Base-by-base conservation (phyloP, 2,888 invertebrate species). In the Lasioglossum figueresi region DNA sequence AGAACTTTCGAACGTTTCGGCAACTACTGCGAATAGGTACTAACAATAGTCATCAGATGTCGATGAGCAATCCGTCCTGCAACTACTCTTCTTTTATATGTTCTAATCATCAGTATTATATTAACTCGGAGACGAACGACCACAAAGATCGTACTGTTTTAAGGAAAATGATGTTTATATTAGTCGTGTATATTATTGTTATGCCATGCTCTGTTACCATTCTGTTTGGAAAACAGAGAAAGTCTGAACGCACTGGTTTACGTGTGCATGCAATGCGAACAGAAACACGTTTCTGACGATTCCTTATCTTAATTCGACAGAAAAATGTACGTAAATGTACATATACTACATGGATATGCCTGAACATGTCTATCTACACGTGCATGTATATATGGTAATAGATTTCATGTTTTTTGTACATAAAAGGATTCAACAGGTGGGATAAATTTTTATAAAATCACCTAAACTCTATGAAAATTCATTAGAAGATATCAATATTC, bases 1-100 rank as follows among this genome's bases (percentile, higher is more conserved):
- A 92, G 92, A 93, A 84, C 91, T 88, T 73, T 89, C 90, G 19
- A 92, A 89, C n/a, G 66, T 83, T 19, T 87, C 91, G 37, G 84
- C 88, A 23, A 87, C 88, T 73, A 77, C 84, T 31, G 84, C 79
- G 34, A 91, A 87, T 80, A 88, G 89, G 84, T 90, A 91, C 76
- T 92, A 87, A 90, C 40, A 63, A 52, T n/a, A 40, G 52, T 37
- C 74, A 56, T 37, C 74, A 56, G 68, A 84, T 45, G 70, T 63
- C 73, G 68, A 8, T 72, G 12, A 74, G 78, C 76, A 74, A 76
- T 76, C 76, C 76, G 79, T 86, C 83, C 75, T 23, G n/a, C 6
- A 63, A 80, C 37, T 59, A 76, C 73, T 48, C 19, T 72, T 68
- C 73, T 72, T 74, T 76, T 85, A 56, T 14, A 56, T 85, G n/a